Evolutionary conservation across 2,797 vertebrate species (phyloP), one percentile per base, ranked within the genome.

Genomic region (Meda fulgida): DNA sequence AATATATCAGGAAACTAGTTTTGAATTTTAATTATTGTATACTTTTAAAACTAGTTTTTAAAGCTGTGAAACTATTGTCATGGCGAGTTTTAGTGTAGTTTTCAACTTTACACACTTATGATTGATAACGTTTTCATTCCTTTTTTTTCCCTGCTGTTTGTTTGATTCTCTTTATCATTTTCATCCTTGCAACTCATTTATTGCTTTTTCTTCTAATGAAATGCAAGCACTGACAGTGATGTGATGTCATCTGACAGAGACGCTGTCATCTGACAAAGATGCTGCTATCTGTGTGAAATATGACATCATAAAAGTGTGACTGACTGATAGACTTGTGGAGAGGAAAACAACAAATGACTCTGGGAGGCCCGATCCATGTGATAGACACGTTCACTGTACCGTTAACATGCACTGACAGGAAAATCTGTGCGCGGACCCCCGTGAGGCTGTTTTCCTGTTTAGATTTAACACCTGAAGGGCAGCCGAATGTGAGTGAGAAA

Each of bases 381-480:
- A 85, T 79, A 72, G 83, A 85, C 83, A 80, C 31, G 16, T 84
- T 79, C 76, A 79, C 26, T 58, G 53, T 79, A 60, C 65, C 66
- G 66, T 79, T 79, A 71, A 71, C 76, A 51, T 72, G 29, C 83
- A 63, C 77, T 85, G 77, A 85, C 77, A 85, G 65, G 72, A 48
- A 79, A 78, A 85, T 80, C 66, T 79, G 77, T 79, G 55, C 23
- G 40, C 16, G 18, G 76, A 48, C 67, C 36, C 83, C 66, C 67
- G 13, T 72, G 67, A 78, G 65, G 51, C 26, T 9, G 67, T 36
- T 78, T 79, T 79, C 14, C 29, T 72, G 67, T 65, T 67, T 65
- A 72, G 76, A 85, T 79, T 65, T 72, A 85, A 63, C 76, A 80
- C 83, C 83, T 85, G 83, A 85, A 79, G 77, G 55, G 83, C 77